Base-by-base conservation (phyloP, 2,113 vertebrate genomes). In the Actenoides hombroni region DNA sequence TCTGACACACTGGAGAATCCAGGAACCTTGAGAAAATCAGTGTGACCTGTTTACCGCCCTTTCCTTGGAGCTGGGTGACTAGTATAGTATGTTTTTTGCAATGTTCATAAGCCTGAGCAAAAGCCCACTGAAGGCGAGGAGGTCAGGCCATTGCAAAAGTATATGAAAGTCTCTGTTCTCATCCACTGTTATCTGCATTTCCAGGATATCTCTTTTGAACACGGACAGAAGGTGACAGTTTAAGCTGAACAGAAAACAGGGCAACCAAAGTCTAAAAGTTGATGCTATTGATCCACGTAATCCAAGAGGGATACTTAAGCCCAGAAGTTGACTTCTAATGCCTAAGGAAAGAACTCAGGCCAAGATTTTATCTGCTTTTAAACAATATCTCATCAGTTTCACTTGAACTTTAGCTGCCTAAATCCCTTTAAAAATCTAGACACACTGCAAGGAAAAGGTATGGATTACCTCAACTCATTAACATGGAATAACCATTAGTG, bases 11-110 rank as follows among this genome's bases (percentile, higher is more conserved):
- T 94, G 54, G 89, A 97, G 85, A 94, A 74, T 49, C 46, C 56
- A 89, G 91, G 87, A 94, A 57, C 85, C 94, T 92, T 94, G 90
- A 64, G 95, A 97, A 97, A 97, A 60, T 77, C 74, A 6, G 48
- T 44, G 46, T 73, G 93, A 93, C 86, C 54, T 90, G 56, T 94
- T 94, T 85, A 92, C 57, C 85, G 37, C 39, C 67, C 63, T 65
- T 57, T 91, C 61, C 49, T 87, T 29, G 37, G 74, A 76, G 77
- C 33, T 69, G 77, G 83, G 74, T 21, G 44, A 86, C 16, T 44
- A 61, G 29, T 0, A 0, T 60, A 40, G 31, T 56, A 21, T 28
- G 39, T 69, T 82, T 60, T 64, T 74, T 57, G 67, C 24, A 35
- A 59, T 6, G 16, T 15, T 63, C 48, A 5, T 18, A 29, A 86